Base-by-base conservation (phyloP, 2,797 vertebrate species). In the Clamator glandarius region DNA sequence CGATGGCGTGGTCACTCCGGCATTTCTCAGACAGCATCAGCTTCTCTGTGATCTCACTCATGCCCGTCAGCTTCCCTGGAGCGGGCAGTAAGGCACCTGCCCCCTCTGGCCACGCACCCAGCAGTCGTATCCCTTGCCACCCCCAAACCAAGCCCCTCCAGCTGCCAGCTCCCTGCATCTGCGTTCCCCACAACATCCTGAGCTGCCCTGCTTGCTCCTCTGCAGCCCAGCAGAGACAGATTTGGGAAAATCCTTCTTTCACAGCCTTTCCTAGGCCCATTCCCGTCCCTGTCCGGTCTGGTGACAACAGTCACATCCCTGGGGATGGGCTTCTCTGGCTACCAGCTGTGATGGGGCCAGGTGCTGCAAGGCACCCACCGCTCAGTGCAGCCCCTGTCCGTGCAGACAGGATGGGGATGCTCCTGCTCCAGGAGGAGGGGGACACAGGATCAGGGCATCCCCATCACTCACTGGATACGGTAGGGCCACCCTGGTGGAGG, bases 1-100 rank as follows among this genome's bases (percentile, higher is more conserved):
- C 98, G 31, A 99, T 98, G 68, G 96, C 7, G 8, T 99, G 99
- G 86, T 99, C 99, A 1, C 97, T 98, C 87, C 92, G 97, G 93
- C 98, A 99, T 46, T 98, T 97, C 17, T 96, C 97, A 0, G 98
- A 98, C 93, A 99, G 97, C 0, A 52, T 97, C 84, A 99, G 93
- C 96, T 98, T 99, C 98, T 99, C 99, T 0, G 98, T 98, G 97
- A 99, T 99, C 97, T 99, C 99, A 1, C 99, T 99, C 99, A 99
- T 99, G 24, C 99, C 99, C 15, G 98, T 99, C 93, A 99, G 98
- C 97, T 99, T 99, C 95, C 99, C 99, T 99, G 97, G 57, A 90
- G 87, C 7, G 1, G 41, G 81, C 39, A 90, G 90, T 63, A 92
- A 90, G 75, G 62, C 26, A 77, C 33, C 58, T 88, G 77, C 66